Evolutionary conservation across 2,113 vertebrate genomes (phyloP), one percentile per base, ranked within the genome.

Genomic region (Cromileptes altivelis): DNA sequence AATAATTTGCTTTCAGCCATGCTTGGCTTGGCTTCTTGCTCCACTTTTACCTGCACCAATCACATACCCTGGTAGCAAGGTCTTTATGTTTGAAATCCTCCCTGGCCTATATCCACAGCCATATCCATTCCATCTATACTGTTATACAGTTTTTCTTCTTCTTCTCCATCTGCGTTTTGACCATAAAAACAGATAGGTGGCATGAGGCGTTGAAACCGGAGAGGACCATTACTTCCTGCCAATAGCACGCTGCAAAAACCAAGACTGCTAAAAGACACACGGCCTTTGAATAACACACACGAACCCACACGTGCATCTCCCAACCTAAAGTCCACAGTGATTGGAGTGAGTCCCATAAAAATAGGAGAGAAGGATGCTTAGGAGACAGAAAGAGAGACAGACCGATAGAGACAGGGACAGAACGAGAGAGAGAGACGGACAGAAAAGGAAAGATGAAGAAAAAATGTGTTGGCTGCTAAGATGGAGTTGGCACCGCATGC

Each of bases 401-500:
- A 60, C 19, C 0, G 6, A 58, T 45, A 64, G 37, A 58, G 63
- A 65, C 11, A 1, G 30, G n/a, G 60, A 61, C 57, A 6, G 49
- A 62, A 14, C 4, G 14, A 64, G 21, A 56, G 56, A 73, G 56
- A 73, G 15, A 71, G 47, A 79, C 15, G 65, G 63, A 78, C 52
- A 57, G 56, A 70, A 52, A 49, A 47, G 53, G n/a, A 69, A 27
- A 53, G 57, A 67, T 15, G 47, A 52, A 62, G 47, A 60, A 72
- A 82, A 70, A 74, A 70, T 49, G 42, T 73, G 18, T 63, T 89
- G 85, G 85, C 84, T 87, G 78, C 84, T 67, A 65, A 71, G 82
- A 83, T 61, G 57, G 81, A 85, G 82, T 81, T 93, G 91, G 93
- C 92, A 92, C 61, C 27, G 23, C 37, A 21, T 75, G 82, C 57